A percentile compares a stretch with the other conserved stretches of the same genome.
These are phyloP conservation scores for Parochlus steinenii DNA, from an alignment of 2,888 invertebrate species.

Conservation along the genomic window DNA sequence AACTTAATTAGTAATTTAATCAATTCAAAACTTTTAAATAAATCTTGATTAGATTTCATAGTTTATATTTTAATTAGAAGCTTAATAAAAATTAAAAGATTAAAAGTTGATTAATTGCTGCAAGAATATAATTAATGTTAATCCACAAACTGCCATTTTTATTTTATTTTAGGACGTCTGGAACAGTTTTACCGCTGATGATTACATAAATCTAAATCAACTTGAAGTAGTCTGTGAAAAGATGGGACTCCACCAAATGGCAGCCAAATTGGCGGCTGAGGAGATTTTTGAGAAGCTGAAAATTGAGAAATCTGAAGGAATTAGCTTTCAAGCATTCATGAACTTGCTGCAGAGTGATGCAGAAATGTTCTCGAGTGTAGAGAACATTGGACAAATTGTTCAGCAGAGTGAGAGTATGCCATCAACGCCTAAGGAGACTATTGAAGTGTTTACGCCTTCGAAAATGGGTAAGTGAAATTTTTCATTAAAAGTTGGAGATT, in stretches of 20 bases:
- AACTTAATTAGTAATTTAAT: too few species aligned
- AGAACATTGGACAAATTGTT: constrained; percentile 13
- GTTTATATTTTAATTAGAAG: too few species aligned
- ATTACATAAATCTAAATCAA: constrained; percentile 44
- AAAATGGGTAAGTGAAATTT: neutral
- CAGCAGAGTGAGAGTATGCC: constrained; percentile 3
- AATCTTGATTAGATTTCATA: too few species aligned
- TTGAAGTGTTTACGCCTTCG: neutral
- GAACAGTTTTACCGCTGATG: constrained; percentile 40
- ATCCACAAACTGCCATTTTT: too few species aligned
- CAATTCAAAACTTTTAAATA: too few species aligned
- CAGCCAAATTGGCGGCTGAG: constrained; percentile 39
- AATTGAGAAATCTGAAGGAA: constrained; percentile 42
- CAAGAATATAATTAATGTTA: too few species aligned
- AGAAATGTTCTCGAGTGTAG: constrained; percentile 13
- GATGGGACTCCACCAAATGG: constrained; percentile 46
- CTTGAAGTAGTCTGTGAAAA: constrained; percentile 46
- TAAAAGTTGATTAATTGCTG: too few species aligned
- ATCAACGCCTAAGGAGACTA: too few species aligned
- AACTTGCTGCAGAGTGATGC: constrained; percentile 38
- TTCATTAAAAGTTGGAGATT: neutral
- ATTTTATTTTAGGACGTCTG: too few species aligned
- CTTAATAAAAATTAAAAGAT: too few species aligned
- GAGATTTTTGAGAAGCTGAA: constrained; percentile 49
- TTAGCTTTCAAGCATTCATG: constrained; percentile 48